Base-by-base conservation (phyloP, 2,113 vertebrate species). In the Rhynchopsitta pachyrhyncha region DNA sequence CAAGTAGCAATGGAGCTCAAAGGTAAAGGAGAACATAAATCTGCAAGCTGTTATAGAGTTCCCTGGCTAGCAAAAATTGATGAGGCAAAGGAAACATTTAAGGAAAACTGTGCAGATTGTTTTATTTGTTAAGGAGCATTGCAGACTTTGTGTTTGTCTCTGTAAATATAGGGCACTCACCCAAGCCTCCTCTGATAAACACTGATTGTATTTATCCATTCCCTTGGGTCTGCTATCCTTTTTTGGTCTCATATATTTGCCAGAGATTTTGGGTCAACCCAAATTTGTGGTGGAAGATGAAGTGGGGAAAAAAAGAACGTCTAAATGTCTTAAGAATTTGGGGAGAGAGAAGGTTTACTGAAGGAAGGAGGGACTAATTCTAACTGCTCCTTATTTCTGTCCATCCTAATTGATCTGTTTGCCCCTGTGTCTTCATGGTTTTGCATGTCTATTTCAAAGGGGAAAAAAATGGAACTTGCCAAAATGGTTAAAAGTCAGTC, bases 401-500 rank as follows among this genome's bases (percentile, higher is more conserved):
- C 44, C 55, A 57, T 57, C 22, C 8, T 53, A 68, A 82, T 29
- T 42, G 37, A 60, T 39, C 31, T 60, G 4, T 60, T 91, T 47
- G 0, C 24, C n/a, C 16, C 7, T 31, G 7, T 90, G 24, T 73
- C 42, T 78, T 78, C 39, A 47, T 33, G 59, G 77, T 86, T 94
- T 87, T 73, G 9, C 11, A 27, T 35, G 5, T 73, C 13, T 85
- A 2, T 28, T 86, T 44, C 71, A 17, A 84, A 77, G 16, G 25
- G 10, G 19, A 29, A 29, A 35, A 92, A 73, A 94, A 82, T 75
- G 13, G n/a, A 88, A 82, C 41, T 68, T 63, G 44, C 23, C n/a
- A 73, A 95, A 96, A 90, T 74, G 13, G 9, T 91, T 75, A 90
- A 69, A 93, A 86, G 91, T 53, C 37, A 75, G 53, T 71, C 47